Conservation (phyloP, 2,113 vertebrate genomes). For the Pristiophorus japonicus region DNA sequence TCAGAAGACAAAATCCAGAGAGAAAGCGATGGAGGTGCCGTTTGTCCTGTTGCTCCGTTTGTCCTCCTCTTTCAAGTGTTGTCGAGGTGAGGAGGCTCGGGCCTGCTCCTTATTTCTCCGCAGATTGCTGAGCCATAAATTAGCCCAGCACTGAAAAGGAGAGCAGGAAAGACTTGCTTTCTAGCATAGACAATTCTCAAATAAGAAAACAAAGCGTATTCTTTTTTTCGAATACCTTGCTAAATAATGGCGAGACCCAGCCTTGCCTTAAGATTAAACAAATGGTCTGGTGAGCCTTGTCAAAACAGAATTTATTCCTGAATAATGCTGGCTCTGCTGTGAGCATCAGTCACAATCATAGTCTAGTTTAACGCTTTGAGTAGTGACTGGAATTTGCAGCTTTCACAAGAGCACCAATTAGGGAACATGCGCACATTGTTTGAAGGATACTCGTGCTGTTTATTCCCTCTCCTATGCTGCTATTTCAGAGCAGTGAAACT, state of each 20-base stretch:
- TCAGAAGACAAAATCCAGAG: not conserved
- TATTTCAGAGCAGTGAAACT: no score
- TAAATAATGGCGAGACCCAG: not conserved
- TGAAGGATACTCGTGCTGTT: not conserved
- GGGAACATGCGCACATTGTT: not conserved
- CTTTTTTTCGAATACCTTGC: not conserved
- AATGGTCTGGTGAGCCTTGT: slow-evolving; percentile 7
- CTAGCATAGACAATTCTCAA: not conserved
- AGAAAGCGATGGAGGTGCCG: not conserved
- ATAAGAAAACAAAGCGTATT: not conserved
- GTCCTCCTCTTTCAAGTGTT: not conserved
- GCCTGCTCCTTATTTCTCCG: not conserved
- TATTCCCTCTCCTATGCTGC: not conserved
- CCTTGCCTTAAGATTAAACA: not conserved
- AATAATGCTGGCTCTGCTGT: not conserved
- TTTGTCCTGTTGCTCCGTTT: not conserved
- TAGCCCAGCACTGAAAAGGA: not conserved
- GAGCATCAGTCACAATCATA: not conserved
- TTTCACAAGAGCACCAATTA: not conserved
- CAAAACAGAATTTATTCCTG: not conserved
- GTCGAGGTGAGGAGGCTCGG: not conserved
- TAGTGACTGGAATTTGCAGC: not conserved
- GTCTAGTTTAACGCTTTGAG: not conserved
- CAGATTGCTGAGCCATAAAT: not conserved
- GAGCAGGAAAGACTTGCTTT: not conserved